Evolutionary conservation across 2,888 invertebrate species (phyloP), one percentile per base, ranked within the genome.

Genomic region (Dryocosmus kuriphilus): DNA sequence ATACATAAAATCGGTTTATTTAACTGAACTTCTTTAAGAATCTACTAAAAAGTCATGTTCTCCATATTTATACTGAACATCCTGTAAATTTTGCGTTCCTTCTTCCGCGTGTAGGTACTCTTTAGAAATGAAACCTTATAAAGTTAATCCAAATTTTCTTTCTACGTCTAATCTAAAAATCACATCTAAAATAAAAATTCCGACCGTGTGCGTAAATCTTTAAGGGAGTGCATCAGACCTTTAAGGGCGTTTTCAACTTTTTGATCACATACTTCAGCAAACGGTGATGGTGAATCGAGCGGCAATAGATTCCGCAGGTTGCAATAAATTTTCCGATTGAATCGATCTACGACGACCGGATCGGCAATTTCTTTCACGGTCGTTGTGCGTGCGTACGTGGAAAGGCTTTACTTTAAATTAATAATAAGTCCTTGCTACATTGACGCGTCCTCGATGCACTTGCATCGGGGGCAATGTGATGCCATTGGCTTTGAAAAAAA

Each of bases 391-490:
- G 14, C 51, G 30, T 51, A 71, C 71, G 71, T 71, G 51, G 71
- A 71, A 71, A 71, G 71, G 71, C 71, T 30, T 51, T 30, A 71
- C 30, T 51, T 71, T 51, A 71, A 71, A 71, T 71, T 71, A 71
- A 71, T 71, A 71, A 71, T 71, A 62, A 63, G 63, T 75, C 75
- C 61, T 51, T 75, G 75, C 41, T 63, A n/a, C 32, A 76, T 65
- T 51, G 63, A 65, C 62, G 65, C 63, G 63, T 55, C 80, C 80
- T 79, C 79, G 81, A 82, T 81, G 80, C 35, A 76, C 71, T 61
- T 77, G 71, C 71, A 88, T 87, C 84, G 88, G 82, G 87, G 86
- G 82, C 86, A 88, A 89, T 88, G 87, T 80, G 81, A 89, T 87
- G 86, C 88, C 77, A 77, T 78, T 67, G 80, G 57, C 77, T 41